Evolutionary conservation across 2,113 vertebrate genomes (phyloP).

Genomic region (Heterotilapia buettikoferi): DNA sequence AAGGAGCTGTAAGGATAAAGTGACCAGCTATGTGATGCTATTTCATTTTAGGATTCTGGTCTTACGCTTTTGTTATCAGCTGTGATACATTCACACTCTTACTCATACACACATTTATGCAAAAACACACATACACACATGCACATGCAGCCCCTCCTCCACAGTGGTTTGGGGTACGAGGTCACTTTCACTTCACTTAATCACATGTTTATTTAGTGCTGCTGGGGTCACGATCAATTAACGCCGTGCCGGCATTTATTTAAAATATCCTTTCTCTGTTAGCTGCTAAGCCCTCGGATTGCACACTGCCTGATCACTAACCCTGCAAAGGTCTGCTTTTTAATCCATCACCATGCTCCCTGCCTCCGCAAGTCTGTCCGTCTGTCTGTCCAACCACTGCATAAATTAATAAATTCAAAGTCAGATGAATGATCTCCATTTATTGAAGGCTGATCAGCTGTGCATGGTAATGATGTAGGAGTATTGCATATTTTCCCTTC

Average conservation of each 20-base stretch:
- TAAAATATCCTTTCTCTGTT: conserved; percentile 67
- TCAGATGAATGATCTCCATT: conserved; percentile 68
- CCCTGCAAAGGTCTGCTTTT: conserved; percentile 57
- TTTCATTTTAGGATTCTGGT: not conserved
- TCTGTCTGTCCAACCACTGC: conserved; percentile 35
- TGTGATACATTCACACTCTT: not conserved
- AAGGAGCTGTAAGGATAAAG: not conserved
- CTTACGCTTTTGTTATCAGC: not conserved
- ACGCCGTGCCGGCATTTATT: conserved; percentile 56
- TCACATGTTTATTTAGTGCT: conserved; percentile 73
- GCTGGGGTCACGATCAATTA: conserved; percentile 67
- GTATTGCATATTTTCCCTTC: conserved; percentile 14
- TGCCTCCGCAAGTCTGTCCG: conserved; percentile 25
- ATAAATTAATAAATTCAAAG: conserved; percentile 67
- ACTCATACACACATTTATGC: not conserved
- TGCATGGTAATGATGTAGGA: conserved; percentile 56
- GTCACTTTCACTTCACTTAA: conserved; percentile 63
- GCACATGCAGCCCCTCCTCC: conserved; percentile 23
- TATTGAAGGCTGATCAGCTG: conserved; percentile 42
- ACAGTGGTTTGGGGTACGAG: conserved; percentile 29
- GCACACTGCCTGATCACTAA: conserved; percentile 56
- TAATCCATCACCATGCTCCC: conserved; percentile 47
- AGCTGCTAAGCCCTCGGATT: conserved; percentile 37
- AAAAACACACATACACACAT: not conserved
- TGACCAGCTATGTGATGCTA: not conserved